Percentiles rank a stretch among this genome's conserved stretches.
These are phyloP conservation scores for Cybosia mesomella DNA, from an alignment of 2,888 invertebrate species.

Conservation along the genomic window DNA sequence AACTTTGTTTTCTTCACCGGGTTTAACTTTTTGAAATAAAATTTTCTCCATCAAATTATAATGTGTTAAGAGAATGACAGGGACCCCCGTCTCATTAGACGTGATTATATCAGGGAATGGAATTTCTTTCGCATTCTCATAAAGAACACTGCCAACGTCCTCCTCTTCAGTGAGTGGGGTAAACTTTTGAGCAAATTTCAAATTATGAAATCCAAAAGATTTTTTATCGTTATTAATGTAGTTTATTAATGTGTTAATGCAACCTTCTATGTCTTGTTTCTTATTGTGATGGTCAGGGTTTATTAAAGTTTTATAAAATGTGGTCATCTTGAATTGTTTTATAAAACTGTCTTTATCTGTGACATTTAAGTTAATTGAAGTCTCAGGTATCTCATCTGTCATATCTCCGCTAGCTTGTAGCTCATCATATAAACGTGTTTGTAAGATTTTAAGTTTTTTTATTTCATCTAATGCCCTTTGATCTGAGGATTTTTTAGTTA, in stretches of 20 bases:
- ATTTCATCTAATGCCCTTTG: constrained; percentile 53
- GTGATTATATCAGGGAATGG: constrained; percentile 64
- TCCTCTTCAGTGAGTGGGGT: constrained; percentile 46
- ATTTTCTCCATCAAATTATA: constrained; percentile 58
- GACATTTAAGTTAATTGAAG: constrained; percentile 31
- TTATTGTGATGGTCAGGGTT: constrained; percentile 11
- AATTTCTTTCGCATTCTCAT: constrained; percentile 58
- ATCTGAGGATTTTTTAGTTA: constrained; percentile 39
- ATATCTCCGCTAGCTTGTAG: constrained; percentile 25
- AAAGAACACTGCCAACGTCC: constrained; percentile 51
- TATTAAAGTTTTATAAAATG: constrained; percentile 52
- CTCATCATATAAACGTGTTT: constrained; percentile 46
- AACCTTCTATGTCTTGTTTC: constrained; percentile 58
- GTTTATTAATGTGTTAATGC: constrained; percentile 61
- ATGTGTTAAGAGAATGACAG: constrained; percentile 57
- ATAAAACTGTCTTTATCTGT: constrained; percentile 51
- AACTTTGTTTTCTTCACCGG: constrained; percentile 4
- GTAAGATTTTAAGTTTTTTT: constrained; percentile 53
- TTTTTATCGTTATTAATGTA: constrained; percentile 60
- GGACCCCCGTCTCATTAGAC: constrained; percentile 62
- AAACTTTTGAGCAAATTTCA: constrained; percentile 56
- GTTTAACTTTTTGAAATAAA: constrained; percentile 54
- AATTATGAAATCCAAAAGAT: constrained; percentile 56
- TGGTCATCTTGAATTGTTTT: constrained; percentile 42
- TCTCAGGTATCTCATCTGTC: neutral